These are phyloP conservation scores for cat (Felis catus) DNA, from an alignment of 2,113 vertebrate species.

Conservation along the genomic window F.catus_Fca126_mat1.0 CM031412.1:179324001-179324500, in stretches of 20 bases:
- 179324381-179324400: not conserved
- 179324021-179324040: not conserved
- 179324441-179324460: not conserved
- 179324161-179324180: not conserved
- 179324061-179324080: not conserved
- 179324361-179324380: not conserved
- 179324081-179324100: not conserved
- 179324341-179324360: not conserved
- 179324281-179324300: not conserved
- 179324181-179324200: not conserved
- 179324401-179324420: not conserved
- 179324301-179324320: not conserved
- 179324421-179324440: not conserved
- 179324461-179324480: not conserved
- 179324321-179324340: not conserved
- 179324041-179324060: constrained; percentile 37
- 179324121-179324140: not conserved
- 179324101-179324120: not conserved
- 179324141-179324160: not conserved
- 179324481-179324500: not conserved
- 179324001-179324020: not conserved
- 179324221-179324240: not conserved
- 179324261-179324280: not conserved
- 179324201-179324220: not conserved
- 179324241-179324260: not conserved